Evolutionary conservation across 2,888 invertebrate species (phyloP).

Genomic region (Tachina lurida): DNA sequence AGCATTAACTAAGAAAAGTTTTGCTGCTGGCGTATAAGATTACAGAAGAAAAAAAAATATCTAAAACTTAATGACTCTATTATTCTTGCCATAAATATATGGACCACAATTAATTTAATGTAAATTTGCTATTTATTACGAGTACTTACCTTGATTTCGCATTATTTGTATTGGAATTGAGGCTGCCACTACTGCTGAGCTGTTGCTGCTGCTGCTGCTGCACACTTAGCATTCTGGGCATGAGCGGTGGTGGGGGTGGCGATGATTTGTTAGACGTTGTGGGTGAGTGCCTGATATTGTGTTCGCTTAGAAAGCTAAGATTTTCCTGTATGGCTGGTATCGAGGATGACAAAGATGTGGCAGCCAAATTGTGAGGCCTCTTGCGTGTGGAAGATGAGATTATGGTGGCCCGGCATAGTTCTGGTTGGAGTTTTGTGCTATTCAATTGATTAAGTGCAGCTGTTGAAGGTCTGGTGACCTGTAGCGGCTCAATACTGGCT

Average conservation of each 20-base stretch:
- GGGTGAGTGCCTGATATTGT: constrained; percentile 64
- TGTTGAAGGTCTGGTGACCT: constrained; percentile 76
- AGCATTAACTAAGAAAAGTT: constrained; percentile 14
- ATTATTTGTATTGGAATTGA: constrained; percentile 72
- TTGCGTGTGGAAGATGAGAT: constrained; percentile 77
- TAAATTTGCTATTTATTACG: constrained; percentile 41
- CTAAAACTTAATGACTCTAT: constrained; percentile 65
- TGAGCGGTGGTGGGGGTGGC: constrained; percentile 80
- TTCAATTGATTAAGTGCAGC: constrained; percentile 76
- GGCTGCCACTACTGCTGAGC: constrained; percentile 47
- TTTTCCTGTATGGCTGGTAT: constrained; percentile 80
- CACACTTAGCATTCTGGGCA: constrained; percentile 78
- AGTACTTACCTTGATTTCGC: constrained; percentile 80
- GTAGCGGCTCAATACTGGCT: constrained; percentile 77
- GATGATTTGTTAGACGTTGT: constrained; percentile 71
- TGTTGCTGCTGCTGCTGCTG: constrained; percentile 33
- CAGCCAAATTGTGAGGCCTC: constrained; percentile 80
- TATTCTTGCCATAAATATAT: constrained; percentile 38
- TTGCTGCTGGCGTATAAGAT: constrained; percentile 33
- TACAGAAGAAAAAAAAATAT: constrained; percentile 28
- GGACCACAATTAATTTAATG: constrained; percentile 57
- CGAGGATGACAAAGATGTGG: constrained; percentile 48
- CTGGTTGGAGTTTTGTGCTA: constrained; percentile 74
- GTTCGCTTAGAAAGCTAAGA: constrained; percentile 51
- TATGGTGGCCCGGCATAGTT: constrained; percentile 54